Evolutionary conservation across 2,888 invertebrate species (phyloP), one percentile per base, ranked within the genome.

Genomic region (Strigamia crassipes): DNA sequence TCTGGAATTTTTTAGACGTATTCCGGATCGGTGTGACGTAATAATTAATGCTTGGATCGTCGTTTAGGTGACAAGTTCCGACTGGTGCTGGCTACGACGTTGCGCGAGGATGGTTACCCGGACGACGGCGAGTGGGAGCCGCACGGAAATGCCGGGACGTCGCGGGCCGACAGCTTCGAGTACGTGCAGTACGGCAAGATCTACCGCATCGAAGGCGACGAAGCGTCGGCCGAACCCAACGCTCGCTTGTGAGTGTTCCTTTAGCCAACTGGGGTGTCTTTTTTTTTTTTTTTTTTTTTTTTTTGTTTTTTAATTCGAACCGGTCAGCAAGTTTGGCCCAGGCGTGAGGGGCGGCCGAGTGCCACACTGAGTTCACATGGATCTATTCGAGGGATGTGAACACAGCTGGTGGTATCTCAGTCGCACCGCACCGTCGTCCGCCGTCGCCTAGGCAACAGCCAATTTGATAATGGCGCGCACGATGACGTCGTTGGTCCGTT

Each of bases 371-470:
- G 96, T 94, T 96, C 94, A 92, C 96, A 94, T 92, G 92, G 83
- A 82, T 81, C 81, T 78, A 56, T 83, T 38, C 51, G 42, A 42
- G 27, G 42, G 41, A 91, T 94, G 95, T 96, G 96, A 96, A 96
- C 96, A 96, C 96, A 96, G 96, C 96, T 96, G 96, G 96, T 96
- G 96, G 96, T 96, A 96, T 96, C 96, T 95, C 96, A 96, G 95
- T 95, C 88, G 88, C 89, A 89, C 87, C 86, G 85, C 87, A 86
- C 89, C 84, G 84, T 82, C 79, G 81, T 78, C 82, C 84, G 83
- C 77, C 83, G 51, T 31, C 77, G 23, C 61, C 51, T 51, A 51
- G 51, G 51, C 51, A 51, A 51, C 51, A 51, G 51, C 51, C n/a
- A 18, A 51, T 51, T 15, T 15, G 18, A 66, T 66, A 66, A 66